phyloP scores from a whole-genome alignment of 1,140 invertebrate species.

The Aphelenchoides fujianensis region DNA sequence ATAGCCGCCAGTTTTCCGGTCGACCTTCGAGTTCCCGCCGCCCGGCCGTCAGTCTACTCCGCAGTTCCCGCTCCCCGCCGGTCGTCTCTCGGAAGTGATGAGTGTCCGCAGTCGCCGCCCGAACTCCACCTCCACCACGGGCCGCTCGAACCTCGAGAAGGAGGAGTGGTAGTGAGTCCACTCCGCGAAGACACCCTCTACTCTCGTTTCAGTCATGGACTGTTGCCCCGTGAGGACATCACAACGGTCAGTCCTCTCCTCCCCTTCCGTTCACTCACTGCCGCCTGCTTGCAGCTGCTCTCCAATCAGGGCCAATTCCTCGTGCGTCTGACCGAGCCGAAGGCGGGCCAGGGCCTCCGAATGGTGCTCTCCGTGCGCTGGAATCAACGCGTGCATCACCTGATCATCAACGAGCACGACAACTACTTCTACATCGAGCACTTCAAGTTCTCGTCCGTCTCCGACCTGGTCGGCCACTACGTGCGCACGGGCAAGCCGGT shows the following conservation, averaged over 20 bases:
- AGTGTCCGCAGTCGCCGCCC: no score
- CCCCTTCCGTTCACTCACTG: neutral
- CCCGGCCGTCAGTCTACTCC: no score
- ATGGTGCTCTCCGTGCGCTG: slow-evolving; percentile 85
- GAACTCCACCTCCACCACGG: slow-evolving; percentile 7
- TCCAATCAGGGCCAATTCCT: slow-evolving; percentile 86
- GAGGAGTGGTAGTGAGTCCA: slow-evolving; percentile 80
- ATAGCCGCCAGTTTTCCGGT: no score
- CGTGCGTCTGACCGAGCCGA: slow-evolving; percentile 83
- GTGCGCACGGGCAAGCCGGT: slow-evolving; percentile 78
- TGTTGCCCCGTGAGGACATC: slow-evolving; percentile 89
- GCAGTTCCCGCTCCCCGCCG: no score
- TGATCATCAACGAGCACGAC: slow-evolving; percentile 76
- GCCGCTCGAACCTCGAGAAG: slow-evolving; percentile 65
- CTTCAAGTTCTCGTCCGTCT: slow-evolving; percentile 80
- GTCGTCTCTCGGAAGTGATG: no score
- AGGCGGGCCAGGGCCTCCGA: slow-evolving; percentile 73
- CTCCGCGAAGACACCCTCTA: neutral
- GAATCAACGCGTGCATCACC: slow-evolving; percentile 85
- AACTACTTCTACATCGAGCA: slow-evolving; percentile 89
- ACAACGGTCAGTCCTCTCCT: slow-evolving; percentile 66
- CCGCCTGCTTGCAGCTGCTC: slow-evolving; percentile 68
- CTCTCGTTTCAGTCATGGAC: slow-evolving; percentile 72
- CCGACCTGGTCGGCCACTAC: slow-evolving; percentile 84
- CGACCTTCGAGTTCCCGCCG: no score